Evolutionary conservation across 2,888 invertebrate species (phyloP).

Genomic region (Erynnis tages): DNA sequence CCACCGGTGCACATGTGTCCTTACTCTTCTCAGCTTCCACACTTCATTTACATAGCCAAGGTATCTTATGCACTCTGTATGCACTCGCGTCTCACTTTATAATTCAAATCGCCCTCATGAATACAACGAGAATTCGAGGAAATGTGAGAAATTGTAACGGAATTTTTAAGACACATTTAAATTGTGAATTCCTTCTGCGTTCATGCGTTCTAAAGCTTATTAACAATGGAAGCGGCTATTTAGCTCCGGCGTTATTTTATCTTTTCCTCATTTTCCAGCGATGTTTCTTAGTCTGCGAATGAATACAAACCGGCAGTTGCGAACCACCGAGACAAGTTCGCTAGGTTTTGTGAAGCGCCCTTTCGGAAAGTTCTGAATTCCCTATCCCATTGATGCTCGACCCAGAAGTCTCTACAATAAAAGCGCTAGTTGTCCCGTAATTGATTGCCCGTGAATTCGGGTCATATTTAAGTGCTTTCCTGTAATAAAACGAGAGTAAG

Average conservation of each 20-base stretch:
- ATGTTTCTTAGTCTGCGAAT: slow-evolving; percentile 33
- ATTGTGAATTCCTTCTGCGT: slow-evolving; percentile 30
- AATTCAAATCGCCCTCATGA: slow-evolving; percentile 74
- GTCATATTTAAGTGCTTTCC: slow-evolving; percentile 6
- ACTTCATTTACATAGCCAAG: slow-evolving; percentile 68
- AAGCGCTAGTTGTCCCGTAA: slow-evolving; percentile 10
- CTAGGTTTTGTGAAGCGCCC: slow-evolving; percentile 44
- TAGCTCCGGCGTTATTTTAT: slow-evolving; percentile 25
- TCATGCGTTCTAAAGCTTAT: slow-evolving; percentile 31
- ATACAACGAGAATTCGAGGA: slow-evolving; percentile 58
- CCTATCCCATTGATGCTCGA: slow-evolving; percentile 39
- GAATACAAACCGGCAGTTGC: slow-evolving; percentile 43
- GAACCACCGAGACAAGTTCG: slow-evolving; percentile 45
- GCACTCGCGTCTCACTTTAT: slow-evolving; percentile 76
- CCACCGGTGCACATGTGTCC: slow-evolving; percentile 60
- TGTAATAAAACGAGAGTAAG: slow-evolving; percentile 3
- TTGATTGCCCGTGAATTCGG: slow-evolving; percentile 6
- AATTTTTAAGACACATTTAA: slow-evolving; percentile 47
- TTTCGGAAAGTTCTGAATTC: slow-evolving; percentile 49
- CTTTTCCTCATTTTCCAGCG: slow-evolving; percentile 27
- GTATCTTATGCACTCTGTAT: slow-evolving; percentile 71
- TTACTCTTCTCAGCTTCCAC: slow-evolving; percentile 52
- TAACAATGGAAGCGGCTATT: slow-evolving; percentile 30
- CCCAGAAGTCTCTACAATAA: slow-evolving; percentile 21
- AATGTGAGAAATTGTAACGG: slow-evolving; percentile 79